A percentile compares a stretch with the other conserved stretches of the same genome.
Conservation (phyloP, 2,888 invertebrate genomes). For the Sacculina carcini region DNA sequence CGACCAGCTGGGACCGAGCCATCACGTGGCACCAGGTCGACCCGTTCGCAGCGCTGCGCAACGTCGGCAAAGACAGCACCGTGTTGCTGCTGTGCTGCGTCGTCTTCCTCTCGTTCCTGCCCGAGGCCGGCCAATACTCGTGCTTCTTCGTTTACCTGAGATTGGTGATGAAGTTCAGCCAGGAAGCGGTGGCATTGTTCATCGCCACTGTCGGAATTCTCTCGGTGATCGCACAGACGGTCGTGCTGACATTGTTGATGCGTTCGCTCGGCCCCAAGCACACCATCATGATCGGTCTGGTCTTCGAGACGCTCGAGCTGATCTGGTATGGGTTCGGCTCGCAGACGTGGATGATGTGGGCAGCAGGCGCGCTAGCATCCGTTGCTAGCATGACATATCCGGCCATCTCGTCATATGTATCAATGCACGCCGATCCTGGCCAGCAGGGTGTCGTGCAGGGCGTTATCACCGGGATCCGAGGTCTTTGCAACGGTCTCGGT, state of each 20-base stretch:
- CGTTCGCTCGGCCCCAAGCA: conserved; percentile 73
- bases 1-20: conserved; percentile 52
- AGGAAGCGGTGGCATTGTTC: conserved; percentile 83
- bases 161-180: conserved; percentile 85
- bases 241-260: conserved; percentile 35
- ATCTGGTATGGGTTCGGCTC: conserved; percentile 95
- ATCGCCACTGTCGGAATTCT: conserved; percentile 89
- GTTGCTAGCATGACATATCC: conserved; percentile 93
- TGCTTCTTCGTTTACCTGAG: conserved; percentile 98
- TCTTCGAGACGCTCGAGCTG: conserved; percentile 29
- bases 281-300: conserved; percentile 46
- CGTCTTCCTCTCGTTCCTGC: conserved; percentile 88
- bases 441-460: conserved; percentile 90
- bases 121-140: conserved; percentile 69
- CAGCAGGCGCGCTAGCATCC: conserved; percentile 83
- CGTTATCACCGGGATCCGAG: conserved; percentile 94
- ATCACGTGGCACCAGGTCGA: conserved; percentile 96
- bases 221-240: conserved; percentile 80
- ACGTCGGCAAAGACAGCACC: conserved; percentile 81
- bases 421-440: conserved; percentile 89
- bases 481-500: conserved; percentile 88
- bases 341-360: conserved; percentile 99
- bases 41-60: conserved; percentile 73
- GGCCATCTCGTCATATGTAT: conserved; percentile 93
- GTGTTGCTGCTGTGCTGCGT: conserved; percentile 89